Evolutionary conservation across 2,888 invertebrate genomes (phyloP).

Genomic region (Icerya purchasi): DNA sequence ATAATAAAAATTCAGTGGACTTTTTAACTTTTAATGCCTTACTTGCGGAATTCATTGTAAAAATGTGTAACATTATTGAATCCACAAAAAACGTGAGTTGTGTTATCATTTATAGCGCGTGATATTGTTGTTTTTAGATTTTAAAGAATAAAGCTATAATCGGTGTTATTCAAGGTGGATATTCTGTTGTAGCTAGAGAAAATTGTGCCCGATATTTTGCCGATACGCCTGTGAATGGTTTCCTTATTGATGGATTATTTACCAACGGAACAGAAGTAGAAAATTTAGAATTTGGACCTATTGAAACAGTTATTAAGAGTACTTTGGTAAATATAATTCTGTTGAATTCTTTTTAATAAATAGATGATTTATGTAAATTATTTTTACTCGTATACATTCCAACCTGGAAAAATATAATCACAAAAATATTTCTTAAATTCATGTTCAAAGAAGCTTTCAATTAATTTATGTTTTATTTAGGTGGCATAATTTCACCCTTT

Average conservation of each 20-base stretch:
- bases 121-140: constrained; percentile 21
- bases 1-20: too few relatives aligned
- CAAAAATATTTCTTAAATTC: background rate
- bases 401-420: background rate
- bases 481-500: too few relatives aligned
- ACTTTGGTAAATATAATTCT: constrained; percentile 38
- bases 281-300: constrained; percentile 29
- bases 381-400: background rate
- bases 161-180: constrained; percentile 57
- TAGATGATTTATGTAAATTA: too few relatives aligned
- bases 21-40: too few relatives aligned
- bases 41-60: background rate
- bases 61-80: background rate
- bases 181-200: constrained; percentile 37
- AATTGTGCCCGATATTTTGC: constrained; percentile 38
- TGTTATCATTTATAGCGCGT: too few relatives aligned
- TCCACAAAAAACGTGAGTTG: background rate
- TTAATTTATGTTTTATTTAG: too few relatives aligned
- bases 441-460: too few relatives aligned
- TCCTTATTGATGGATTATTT: constrained; percentile 61
- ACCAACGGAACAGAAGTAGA: constrained; percentile 42
- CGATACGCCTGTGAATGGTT: constrained; percentile 40
- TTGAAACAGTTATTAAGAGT: constrained; percentile 38
- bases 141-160: constrained; percentile 32
- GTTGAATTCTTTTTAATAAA: too few relatives aligned